Base-by-base conservation (phyloP, 2,797 vertebrate species). In the Ficedula albicollis region DNA sequence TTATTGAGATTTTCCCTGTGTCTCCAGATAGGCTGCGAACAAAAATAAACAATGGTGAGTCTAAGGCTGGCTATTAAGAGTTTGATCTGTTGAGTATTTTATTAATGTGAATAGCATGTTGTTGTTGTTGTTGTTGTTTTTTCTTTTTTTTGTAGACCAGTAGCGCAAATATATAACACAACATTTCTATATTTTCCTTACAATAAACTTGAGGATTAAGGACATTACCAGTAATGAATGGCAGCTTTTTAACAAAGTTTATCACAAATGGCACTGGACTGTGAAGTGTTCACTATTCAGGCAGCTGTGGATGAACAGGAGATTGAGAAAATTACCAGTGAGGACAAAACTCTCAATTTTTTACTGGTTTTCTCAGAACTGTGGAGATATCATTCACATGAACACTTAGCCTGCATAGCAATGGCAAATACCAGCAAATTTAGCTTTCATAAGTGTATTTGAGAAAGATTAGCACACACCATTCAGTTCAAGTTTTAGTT, bases 361-460 rank as follows among this genome's bases (percentile, higher is more conserved):
- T 74, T 15, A 54, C 77, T 73, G 34, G 6, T 84, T 86, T 77
- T 39, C 41, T 81, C 43, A 68, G 54, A 90, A 67, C 26, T 20
- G 11, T 60, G 73, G 72, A 60, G 69, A 48, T 91, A 82, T 49
- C 75, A 17, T 94, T 89, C 94, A 64, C 80, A 62, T 80, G 90
- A 93, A 94, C 54, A 30, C 43, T 90, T 78, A 64, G 39, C 26
- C 79, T 77, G 58, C 94, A 93, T 78, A 93, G 68, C 88, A 85
- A 22, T 91, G 55, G 91, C 82, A 90, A 95, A 93, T 84, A 84
- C 58, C 84, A 91, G 82, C 58, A 97, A 97, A 94, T 95, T 81
- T 88, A 95, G 94, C 93, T 97, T 96, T 96, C 95, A 63, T 95
- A 95, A 96, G 89, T 96, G 91, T 94, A 72, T 96, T 97, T 96